A percentile compares a stretch with the other conserved stretches of the same genome.
Evolutionary conservation across 2,888 invertebrate genomes (phyloP).

Genomic region (Epistrophe grossulariae): DNA sequence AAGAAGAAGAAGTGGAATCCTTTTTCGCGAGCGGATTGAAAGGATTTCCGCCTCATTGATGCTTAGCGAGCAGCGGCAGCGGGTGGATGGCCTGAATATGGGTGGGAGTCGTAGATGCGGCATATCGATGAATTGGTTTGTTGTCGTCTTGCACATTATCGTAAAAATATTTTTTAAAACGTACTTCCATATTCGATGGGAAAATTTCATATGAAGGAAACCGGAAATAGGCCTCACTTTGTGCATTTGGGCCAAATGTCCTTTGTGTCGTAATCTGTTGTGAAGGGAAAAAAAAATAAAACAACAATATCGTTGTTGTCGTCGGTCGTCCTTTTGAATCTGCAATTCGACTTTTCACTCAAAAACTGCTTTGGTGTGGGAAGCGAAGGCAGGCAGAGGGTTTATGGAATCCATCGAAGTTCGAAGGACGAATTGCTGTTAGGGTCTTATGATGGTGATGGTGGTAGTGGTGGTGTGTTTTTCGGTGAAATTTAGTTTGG

Average conservation of each 20-base stretch:
- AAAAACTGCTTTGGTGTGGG: neutral
- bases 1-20: conserved; percentile 31
- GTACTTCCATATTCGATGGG: conserved; percentile 40
- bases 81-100: conserved; percentile 3
- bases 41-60: conserved; percentile 75
- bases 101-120: conserved; percentile 24
- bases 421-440: conserved; percentile 61
- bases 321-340: conserved; percentile 27
- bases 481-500: conserved; percentile 34
- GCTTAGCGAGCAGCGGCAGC: conserved; percentile 6
- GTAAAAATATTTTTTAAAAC: conserved; percentile 63
- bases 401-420: conserved; percentile 67
- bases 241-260: conserved; percentile 51
- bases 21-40: conserved; percentile 72
- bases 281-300: conserved; percentile 5
- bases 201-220: conserved; percentile 50
- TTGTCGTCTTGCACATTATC: conserved; percentile 65
- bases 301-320: conserved; percentile 9
- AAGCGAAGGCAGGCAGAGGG: conserved; percentile 15
- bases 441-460: conserved; percentile 13
- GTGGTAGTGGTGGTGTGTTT: neutral
- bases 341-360: conserved; percentile 39
- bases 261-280: conserved; percentile 17
- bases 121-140: conserved; percentile 44
- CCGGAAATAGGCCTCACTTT: conserved; percentile 58